phyloP scores from a whole-genome alignment of 2,888 invertebrate species.

The Spicauda simplicius region DNA sequence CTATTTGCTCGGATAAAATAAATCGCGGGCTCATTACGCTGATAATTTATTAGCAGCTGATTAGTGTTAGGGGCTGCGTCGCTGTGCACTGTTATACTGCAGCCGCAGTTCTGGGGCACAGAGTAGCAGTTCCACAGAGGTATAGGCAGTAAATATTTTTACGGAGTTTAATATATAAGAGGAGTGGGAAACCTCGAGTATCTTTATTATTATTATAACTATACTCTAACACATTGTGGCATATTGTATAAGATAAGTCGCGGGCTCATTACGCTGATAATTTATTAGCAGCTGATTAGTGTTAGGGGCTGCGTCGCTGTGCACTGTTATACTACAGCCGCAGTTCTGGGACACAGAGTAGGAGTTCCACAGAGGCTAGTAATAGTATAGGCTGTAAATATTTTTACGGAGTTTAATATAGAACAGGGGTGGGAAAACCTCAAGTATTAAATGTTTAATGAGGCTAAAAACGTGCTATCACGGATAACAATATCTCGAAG shows the following conservation, averaged over 20 bases:
- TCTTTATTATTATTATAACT: too few relatives aligned
- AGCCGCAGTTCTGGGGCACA: slow-evolving; percentile 29
- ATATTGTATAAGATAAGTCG: too few relatives aligned
- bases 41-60: slow-evolving; percentile 53
- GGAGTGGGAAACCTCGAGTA: too few relatives aligned
- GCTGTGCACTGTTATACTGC: slow-evolving; percentile 24
- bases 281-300: slow-evolving; percentile 53
- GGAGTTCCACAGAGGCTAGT: not conserved
- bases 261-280: too few relatives aligned
- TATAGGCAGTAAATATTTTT: too few relatives aligned
- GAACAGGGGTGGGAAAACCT: too few relatives aligned
- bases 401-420: too few relatives aligned
- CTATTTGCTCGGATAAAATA: slow-evolving; percentile 26
- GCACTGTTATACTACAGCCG: slow-evolving; percentile 21
- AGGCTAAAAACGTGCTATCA: too few relatives aligned
- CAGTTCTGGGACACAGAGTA: slow-evolving; percentile 27
- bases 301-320: slow-evolving; percentile 40
- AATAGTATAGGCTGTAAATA: not conserved
- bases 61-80: slow-evolving; percentile 47
- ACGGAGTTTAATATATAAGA: too few relatives aligned
- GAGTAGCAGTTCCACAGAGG: slow-evolving; percentile 11
- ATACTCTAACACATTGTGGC: too few relatives aligned
- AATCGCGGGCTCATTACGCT: slow-evolving; percentile 35
- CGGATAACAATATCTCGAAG: too few relatives aligned
- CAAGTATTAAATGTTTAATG: too few relatives aligned